Evolutionary conservation across 1,140 invertebrate species (phyloP), one percentile per base, ranked within the genome.

Genomic region (Sinella curviseta): DNA sequence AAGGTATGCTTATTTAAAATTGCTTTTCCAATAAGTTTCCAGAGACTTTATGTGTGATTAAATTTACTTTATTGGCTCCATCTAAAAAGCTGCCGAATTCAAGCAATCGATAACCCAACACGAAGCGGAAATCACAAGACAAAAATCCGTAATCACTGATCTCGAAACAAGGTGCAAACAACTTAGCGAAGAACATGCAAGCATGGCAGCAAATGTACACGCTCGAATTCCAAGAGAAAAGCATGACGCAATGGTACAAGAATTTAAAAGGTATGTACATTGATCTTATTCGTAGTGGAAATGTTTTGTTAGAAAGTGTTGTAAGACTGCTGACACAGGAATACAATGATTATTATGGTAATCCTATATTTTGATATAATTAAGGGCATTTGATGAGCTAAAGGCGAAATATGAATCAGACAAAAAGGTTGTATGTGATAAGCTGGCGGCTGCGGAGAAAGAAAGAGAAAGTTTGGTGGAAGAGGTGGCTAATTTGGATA

Each of bases 341-440:
- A n/a, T n/a, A n/a, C n/a, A n/a, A n/a, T n/a, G n/a, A n/a, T n/a
- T n/a, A n/a, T n/a, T n/a, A n/a, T n/a, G n/a, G n/a, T n/a, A n/a
- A n/a, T n/a, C 39, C 8, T 20, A 48, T 48, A 1, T 76, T 36
- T 78, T 77, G 35, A 74, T 74, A 34, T 8, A 75, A 75, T 39
- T 14, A 75, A 88, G 87, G 77, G 86, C 91, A 77, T 90, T 91
- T 78, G 90, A 92, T 82, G 89, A 92, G 82, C 83, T 92, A 14
- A 91, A 92, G 80, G 78, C 81, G 34, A 90, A 91, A 79, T 91
- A 92, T 78, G 89, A 90, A 26, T 83, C 84, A 8, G 91, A 92
- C 55, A 90, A 89, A 81, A 84, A 85, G 1, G 88, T 88, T 79
- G 80, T 91, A 16, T 80, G 80, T 30, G 81, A 80, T 73, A 86